Evolutionary conservation across 2,113 vertebrate species (phyloP).

Genomic region (Glaucidium brasilianum): DNA sequence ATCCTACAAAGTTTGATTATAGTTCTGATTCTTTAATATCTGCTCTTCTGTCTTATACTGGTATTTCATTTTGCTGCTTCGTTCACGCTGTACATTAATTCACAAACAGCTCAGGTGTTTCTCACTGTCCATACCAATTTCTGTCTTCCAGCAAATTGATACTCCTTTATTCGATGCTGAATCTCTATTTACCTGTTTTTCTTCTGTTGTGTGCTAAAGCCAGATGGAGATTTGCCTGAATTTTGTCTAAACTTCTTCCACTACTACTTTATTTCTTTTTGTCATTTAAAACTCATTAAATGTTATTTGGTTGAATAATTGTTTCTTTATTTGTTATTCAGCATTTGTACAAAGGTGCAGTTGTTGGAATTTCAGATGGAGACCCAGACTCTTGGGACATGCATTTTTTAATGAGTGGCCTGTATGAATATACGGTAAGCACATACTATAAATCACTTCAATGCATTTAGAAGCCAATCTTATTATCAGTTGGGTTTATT

Average conservation of each 20-base stretch:
- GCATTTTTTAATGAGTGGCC: neutral
- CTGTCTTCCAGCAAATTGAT: neutral
- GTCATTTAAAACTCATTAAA: slow-evolving; percentile 1
- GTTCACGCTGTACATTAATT: neutral
- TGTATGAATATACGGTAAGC: neutral
- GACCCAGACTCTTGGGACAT: neutral
- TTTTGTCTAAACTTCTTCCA: neutral
- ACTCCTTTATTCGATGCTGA: neutral
- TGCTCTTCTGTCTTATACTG: rapidly evolving
- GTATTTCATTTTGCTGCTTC: neutral
- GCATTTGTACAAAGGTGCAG: neutral
- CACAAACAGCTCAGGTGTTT: neutral
- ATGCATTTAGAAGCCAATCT: neutral
- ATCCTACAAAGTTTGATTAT: neutral
- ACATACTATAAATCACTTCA: neutral
- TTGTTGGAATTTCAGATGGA: slow-evolving; percentile 19
- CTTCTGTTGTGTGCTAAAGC: neutral
- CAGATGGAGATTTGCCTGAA: neutral
- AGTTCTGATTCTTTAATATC: neutral
- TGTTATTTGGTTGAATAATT: neutral
- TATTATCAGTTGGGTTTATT: neutral
- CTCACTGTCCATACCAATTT: neutral
- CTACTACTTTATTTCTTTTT: neutral
- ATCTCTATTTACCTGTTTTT: neutral
- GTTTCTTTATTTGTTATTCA: neutral